A percentile compares a stretch with the other conserved stretches of the same genome.
Evolutionary conservation across 2,888 invertebrate species (phyloP).

Genomic region (Julus scandinavius): DNA sequence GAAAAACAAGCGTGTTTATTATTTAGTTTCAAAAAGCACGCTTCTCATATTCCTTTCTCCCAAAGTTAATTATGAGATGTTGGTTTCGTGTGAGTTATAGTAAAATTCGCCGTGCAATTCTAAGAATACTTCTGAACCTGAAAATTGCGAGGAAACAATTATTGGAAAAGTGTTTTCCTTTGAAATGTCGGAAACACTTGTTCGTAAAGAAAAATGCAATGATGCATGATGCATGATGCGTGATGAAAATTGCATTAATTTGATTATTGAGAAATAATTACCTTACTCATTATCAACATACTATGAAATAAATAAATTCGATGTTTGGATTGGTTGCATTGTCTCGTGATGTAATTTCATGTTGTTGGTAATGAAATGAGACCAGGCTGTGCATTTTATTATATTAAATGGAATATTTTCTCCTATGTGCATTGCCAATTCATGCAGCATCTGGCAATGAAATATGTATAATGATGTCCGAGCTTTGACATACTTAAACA

Average conservation of each 20-base stretch:
- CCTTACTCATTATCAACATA: background rate
- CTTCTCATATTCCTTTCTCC: background rate
- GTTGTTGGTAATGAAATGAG: background rate
- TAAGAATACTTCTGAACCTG: background rate
- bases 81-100: background rate
- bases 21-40: background rate
- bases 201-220: background rate
- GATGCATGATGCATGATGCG: conserved; percentile 4
- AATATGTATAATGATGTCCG: background rate
- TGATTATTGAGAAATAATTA: background rate
- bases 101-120: background rate
- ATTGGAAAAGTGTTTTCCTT: background rate
- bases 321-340: background rate
- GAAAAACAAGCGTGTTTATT: background rate
- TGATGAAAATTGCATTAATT: background rate
- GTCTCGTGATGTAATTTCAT: background rate
- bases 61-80: background rate
- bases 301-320: background rate
- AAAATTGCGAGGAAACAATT: background rate
- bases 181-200: conserved; percentile 10
- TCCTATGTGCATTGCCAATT: background rate
- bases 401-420: too few relatives aligned
- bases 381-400: too few relatives aligned
- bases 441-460: background rate
- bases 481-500: background rate